phyloP scores from a whole-genome alignment of 2,113 vertebrate genomes.

The Caranx ignobilis region DNA sequence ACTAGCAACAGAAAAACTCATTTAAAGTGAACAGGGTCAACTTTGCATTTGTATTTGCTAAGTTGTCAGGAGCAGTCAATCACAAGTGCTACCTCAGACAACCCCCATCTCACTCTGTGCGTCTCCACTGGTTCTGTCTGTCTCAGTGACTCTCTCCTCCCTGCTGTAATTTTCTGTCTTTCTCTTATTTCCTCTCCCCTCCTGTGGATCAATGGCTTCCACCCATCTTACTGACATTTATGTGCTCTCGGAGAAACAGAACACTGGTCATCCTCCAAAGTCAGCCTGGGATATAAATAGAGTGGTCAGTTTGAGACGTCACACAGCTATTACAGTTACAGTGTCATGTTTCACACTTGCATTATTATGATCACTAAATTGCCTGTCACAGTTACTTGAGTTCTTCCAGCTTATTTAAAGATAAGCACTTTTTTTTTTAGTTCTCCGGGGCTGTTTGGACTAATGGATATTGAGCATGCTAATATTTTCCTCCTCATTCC shows the following conservation, averaged over 20 bases:
- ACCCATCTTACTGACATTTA: slow-evolving; percentile 68
- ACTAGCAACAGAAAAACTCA: too few relatives aligned
- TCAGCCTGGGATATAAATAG: slow-evolving; percentile 59
- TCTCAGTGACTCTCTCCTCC: background rate
- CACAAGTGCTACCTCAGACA: background rate
- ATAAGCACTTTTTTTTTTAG: slow-evolving; percentile 55
- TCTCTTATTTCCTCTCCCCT: slow-evolving; percentile 58
- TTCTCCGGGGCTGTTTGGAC: slow-evolving; percentile 51
- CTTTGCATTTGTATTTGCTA: background rate
- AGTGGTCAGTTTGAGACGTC: slow-evolving; percentile 66
- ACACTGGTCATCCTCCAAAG: slow-evolving; percentile 54
- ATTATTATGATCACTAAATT: slow-evolving; percentile 68
- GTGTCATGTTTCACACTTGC: slow-evolving; percentile 67
- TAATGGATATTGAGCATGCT: slow-evolving; percentile 53
- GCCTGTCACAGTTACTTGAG: slow-evolving; percentile 68
- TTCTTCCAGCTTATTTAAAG: slow-evolving; percentile 68
- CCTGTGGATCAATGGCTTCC: slow-evolving; percentile 61
- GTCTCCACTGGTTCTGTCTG: background rate
- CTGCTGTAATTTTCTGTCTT: slow-evolving; percentile 14
- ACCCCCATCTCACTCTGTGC: background rate
- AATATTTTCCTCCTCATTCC: slow-evolving; percentile 54
- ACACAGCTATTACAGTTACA: slow-evolving; percentile 51
- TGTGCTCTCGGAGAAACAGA: slow-evolving; percentile 62
- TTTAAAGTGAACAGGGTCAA: background rate
- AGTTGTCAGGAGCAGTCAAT: background rate